phyloP scores from a whole-genome alignment of 37 sponge, comb jelly and placozoan genomes.

The Chondrosia reniformis region DNA sequence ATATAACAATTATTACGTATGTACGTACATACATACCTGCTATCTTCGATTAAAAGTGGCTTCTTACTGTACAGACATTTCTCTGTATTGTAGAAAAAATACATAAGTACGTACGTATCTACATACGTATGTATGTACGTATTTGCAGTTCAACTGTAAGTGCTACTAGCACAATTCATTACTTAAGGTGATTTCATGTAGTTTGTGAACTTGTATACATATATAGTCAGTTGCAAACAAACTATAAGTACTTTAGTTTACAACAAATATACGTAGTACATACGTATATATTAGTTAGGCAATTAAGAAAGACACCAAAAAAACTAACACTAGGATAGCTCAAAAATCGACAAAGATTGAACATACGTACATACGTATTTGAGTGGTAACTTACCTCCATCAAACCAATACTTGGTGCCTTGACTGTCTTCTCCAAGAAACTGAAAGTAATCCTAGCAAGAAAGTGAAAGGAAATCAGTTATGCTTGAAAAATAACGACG shows the following conservation, averaged over 20 bases:
- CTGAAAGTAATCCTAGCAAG: slow-evolving; percentile 44
- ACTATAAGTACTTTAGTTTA: too few species aligned
- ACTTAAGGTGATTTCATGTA: too few species aligned
- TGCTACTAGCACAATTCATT: background rate
- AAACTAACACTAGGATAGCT: background rate
- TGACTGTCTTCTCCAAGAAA: slow-evolving; percentile 61
- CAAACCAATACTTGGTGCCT: slow-evolving; percentile 58
- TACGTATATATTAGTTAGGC: too few species aligned
- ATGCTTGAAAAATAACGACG: too few species aligned
- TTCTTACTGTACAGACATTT: background rate
- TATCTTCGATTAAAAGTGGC: background rate
- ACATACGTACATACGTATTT: background rate
- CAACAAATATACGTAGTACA: too few species aligned
- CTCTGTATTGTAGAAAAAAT: background rate
- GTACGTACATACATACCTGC: background rate
- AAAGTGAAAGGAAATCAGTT: background rate
- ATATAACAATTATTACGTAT: background rate
- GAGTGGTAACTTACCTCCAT: slow-evolving; percentile 42
- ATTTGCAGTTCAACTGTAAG: background rate
- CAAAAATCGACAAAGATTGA: background rate
- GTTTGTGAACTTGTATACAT: too few species aligned
- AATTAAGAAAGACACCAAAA: too few species aligned
- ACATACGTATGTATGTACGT: slow-evolving; percentile 27
- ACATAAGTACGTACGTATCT: background rate
- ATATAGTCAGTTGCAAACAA: too few species aligned